Conservation (phyloP, 2,888 invertebrate genomes). For the Tinea pellionella region DNA sequence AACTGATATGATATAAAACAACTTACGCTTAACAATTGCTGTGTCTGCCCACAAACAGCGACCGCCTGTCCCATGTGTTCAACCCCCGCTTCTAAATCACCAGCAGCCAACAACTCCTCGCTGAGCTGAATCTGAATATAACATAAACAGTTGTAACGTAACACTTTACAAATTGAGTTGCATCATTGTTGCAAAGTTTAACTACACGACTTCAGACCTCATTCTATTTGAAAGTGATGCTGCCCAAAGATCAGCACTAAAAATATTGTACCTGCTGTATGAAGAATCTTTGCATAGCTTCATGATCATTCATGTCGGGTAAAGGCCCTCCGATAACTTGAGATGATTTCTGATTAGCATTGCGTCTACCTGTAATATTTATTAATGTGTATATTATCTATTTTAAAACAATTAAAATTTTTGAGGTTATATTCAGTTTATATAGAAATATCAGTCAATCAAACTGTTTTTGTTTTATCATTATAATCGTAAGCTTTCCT, state of each 20-base stretch:
- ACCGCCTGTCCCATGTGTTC: slow-evolving; percentile 97
- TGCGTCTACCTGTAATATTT: slow-evolving; percentile 67
- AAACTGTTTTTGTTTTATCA: no score
- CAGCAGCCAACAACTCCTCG: slow-evolving; percentile 89
- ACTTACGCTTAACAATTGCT: slow-evolving; percentile 81
- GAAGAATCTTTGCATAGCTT: slow-evolving; percentile 93
- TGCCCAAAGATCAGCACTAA: no score
- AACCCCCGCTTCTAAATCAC: slow-evolving; percentile 89
- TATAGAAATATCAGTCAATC: no score
- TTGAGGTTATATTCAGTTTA: no score
- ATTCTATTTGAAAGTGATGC: no score
- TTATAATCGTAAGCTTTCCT: no score
- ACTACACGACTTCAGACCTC: no score
- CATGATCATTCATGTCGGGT: slow-evolving; percentile 92
- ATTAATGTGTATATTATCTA: no score
- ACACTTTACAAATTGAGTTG: no score
- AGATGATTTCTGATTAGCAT: slow-evolving; percentile 60
- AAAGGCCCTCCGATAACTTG: slow-evolving; percentile 65
- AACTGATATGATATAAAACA: not conserved
- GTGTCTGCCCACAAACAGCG: slow-evolving; percentile 96
- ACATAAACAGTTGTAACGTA: not conserved
- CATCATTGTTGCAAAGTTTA: no score
- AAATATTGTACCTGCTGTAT: slow-evolving; percentile 47
- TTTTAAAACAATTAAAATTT: no score
- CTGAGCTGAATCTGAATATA: slow-evolving; percentile 85